These are phyloP conservation scores for Dicyrtoma fusca DNA, from an alignment of 2,888 invertebrate species.

Conservation along the genomic window DNA sequence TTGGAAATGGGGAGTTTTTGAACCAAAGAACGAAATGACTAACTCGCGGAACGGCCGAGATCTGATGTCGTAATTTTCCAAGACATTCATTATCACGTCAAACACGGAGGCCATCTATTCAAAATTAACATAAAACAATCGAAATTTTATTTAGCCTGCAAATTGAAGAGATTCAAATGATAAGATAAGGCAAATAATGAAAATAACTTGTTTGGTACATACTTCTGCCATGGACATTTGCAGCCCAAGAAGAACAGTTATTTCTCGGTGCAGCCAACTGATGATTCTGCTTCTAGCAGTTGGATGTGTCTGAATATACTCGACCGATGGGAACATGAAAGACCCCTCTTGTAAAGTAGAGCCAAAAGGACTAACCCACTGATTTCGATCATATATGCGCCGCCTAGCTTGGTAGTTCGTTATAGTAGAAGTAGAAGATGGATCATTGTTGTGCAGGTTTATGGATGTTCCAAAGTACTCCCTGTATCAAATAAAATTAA, in stretches of 20 bases:
- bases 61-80: conserved; percentile 63
- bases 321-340: conserved; percentile 46
- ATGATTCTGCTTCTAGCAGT: conserved; percentile 79
- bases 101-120: conserved; percentile 69
- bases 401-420: conserved; percentile 52
- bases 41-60: conserved; percentile 70
- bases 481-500: conserved; percentile 26
- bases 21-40: conserved; percentile 71
- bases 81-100: conserved; percentile 70
- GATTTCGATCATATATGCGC: conserved; percentile 52
- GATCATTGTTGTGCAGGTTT: conserved; percentile 29
- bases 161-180: too few relatives aligned
- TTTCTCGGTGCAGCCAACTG: conserved; percentile 86
- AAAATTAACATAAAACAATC: conserved; percentile 56
- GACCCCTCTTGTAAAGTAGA: conserved; percentile 45
- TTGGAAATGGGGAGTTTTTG: conserved; percentile 80
- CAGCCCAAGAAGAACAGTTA: conserved; percentile 70
- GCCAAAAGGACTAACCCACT: conserved; percentile 52
- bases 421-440: conserved; percentile 29
- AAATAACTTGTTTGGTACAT: conserved; percentile 10
- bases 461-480: conserved; percentile 46
- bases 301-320: conserved; percentile 64
- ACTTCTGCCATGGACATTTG: conserved; percentile 55
- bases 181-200: neutral
- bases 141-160: too few relatives aligned